Conservation (phyloP, 2,888 invertebrate species). For the Sphinx pinastri region DNA sequence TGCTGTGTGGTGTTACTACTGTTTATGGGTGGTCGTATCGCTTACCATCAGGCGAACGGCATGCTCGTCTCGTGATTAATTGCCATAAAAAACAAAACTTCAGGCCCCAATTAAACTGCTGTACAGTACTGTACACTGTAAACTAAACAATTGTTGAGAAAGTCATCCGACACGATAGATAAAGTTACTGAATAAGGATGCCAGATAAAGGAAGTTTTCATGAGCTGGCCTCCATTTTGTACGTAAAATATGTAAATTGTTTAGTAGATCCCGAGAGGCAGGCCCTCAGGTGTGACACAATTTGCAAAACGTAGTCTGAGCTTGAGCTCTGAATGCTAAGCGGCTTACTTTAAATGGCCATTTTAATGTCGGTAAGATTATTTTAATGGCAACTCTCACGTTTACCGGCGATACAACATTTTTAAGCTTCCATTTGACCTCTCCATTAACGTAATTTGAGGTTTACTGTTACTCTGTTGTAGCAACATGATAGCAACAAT, state of each 20-base stretch:
- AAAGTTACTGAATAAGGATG: slow-evolving; percentile 26
- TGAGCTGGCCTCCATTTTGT: slow-evolving; percentile 26
- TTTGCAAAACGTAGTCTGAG: slow-evolving; percentile 27
- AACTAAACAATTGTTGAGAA: slow-evolving; percentile 1
- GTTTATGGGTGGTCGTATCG: no score
- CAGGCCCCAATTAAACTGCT: no score
- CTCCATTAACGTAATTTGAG: not conserved
- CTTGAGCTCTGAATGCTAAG: slow-evolving; percentile 24
- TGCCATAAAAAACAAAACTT: no score
- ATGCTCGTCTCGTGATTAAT: no score
- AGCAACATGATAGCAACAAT: not conserved
- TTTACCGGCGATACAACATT: not conserved
- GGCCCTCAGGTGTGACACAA: slow-evolving; percentile 29
- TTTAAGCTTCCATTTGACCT: slow-evolving; percentile 4
- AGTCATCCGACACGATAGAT: not conserved
- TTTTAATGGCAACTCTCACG: slow-evolving; percentile 3
- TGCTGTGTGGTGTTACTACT: no score
- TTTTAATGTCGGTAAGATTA: slow-evolving; percentile 4
- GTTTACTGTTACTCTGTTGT: not conserved
- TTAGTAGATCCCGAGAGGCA: slow-evolving; percentile 30
- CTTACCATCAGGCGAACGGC: no score
- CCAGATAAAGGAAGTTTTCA: slow-evolving; percentile 30
- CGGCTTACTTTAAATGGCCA: slow-evolving; percentile 13
- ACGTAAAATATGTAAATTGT: slow-evolving; percentile 38
- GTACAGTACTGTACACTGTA: not conserved